Evolutionary conservation across 2,113 vertebrate species (phyloP).

Genomic region (Deroptyus accipitrinus): DNA sequence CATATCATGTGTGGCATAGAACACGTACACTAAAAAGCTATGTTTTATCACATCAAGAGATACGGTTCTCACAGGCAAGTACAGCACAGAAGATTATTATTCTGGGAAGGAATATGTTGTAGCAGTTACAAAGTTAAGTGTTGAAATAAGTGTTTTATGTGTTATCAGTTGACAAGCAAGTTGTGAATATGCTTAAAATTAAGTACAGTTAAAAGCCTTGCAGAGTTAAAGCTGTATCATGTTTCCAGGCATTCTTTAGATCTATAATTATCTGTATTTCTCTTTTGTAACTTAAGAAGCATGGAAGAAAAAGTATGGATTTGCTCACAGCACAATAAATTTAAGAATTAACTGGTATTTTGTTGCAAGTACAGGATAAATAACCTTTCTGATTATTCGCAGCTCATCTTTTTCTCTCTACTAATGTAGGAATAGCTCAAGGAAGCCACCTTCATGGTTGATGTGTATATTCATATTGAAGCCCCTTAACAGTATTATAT

Average conservation of each 20-base stretch:
- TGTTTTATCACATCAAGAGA: not conserved
- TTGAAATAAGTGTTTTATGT: not conserved
- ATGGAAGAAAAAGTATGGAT: not conserved
- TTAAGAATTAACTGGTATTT: not conserved
- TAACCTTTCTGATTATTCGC: not conserved
- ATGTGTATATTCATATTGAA: not conserved
- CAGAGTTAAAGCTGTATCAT: not conserved
- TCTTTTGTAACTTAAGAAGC: not conserved
- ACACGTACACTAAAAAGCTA: not conserved
- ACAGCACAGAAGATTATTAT: not conserved
- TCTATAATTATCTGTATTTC: not conserved
- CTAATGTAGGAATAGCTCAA: not conserved
- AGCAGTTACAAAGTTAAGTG: not conserved
- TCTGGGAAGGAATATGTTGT: not conserved
- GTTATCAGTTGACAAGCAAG: not conserved
- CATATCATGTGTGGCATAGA: not conserved
- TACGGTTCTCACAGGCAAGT: not conserved
- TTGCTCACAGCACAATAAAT: not conserved
- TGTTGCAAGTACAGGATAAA: not conserved
- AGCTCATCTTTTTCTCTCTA: not conserved
- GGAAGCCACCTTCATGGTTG: not conserved
- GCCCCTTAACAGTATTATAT: not conserved
- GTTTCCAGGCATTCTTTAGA: not conserved
- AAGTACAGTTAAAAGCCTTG: not conserved
- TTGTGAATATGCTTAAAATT: slow-evolving; percentile 11